Evolutionary conservation across 2,113 vertebrate species (phyloP), one percentile per base, ranked within the genome.

Genomic region (Myrmecobius fasciatus): DNA sequence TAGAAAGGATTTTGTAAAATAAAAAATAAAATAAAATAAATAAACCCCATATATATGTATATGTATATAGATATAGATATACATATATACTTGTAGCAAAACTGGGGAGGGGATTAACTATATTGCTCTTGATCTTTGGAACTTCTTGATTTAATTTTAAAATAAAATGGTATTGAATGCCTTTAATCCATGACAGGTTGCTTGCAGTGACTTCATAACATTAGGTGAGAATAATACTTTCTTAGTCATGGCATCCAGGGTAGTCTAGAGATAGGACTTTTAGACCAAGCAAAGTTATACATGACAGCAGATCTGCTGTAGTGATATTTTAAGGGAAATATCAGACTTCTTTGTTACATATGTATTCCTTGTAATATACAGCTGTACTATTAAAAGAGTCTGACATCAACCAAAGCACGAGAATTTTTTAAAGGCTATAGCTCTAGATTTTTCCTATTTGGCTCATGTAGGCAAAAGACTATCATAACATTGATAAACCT

Each of bases 131-230:
- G 67, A 94, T 47, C 28, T 95, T 96, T 93, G 90, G 31, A 93
- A 89, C 53, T 89, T 93, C 48, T 94, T 91, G 52, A 92, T 75
- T 96, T 94, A 43, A 52, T 90, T 94, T 91, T 90, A 93, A 54
- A 36, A 12, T 53, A 91, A 25, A 49, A 92, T 89, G 43, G 46
- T 88, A 25, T 51, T 90, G 56, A 31, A 53, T 91, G 93, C 36
- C 60, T 95, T 95, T 93, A 46, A 54, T 89, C 53, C 91, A 31
- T 53, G 24, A 43, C 89, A 28, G 6, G 17, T 92, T 92, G 31
- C 53, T 49, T 24, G 31, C 51, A 67, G n/a, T 95, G 75, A 93
- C 46, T 52, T 96, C 36, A 26, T 52, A 52, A 60, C 24, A 25
- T 25, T 91, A 91, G 53, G 43, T 0, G 51, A 9, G 36, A 46